Evolutionary conservation across 2,797 vertebrate genomes (phyloP).

Genomic region (Karalla daura): DNA sequence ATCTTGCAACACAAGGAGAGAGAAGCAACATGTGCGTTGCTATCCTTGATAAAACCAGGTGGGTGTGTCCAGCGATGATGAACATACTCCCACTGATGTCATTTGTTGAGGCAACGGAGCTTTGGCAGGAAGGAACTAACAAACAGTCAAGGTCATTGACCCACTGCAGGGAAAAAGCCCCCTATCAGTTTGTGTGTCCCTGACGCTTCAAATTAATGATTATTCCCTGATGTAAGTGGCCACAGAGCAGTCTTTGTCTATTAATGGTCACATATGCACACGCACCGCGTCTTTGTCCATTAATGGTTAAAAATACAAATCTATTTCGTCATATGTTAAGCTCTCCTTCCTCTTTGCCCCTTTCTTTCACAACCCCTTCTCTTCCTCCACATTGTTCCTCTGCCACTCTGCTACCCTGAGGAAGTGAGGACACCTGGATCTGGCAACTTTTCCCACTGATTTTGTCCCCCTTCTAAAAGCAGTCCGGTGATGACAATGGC

Average conservation of each 20-base stretch:
- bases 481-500: slow-evolving; percentile 48
- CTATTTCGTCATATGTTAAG: slow-evolving; percentile 50
- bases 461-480: slow-evolving; percentile 39
- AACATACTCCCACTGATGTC: slow-evolving; percentile 69
- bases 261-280: slow-evolving; percentile 20
- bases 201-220: slow-evolving; percentile 72
- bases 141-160: slow-evolving; percentile 75
- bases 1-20: slow-evolving; percentile 37
- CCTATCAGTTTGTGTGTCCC: slow-evolving; percentile 55
- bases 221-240: slow-evolving; percentile 50
- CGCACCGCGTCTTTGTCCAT: slow-evolving; percentile 33
- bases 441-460: slow-evolving; percentile 41
- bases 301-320: slow-evolving; percentile 50
- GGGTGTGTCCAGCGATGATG: slow-evolving; percentile 47
- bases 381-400: slow-evolving; percentile 77
- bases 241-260: slow-evolving; percentile 54
- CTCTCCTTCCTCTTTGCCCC: slow-evolving; percentile 46
- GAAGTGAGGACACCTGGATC: slow-evolving; percentile 73
- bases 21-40: slow-evolving; percentile 6
- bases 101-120: slow-evolving; percentile 59
- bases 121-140: slow-evolving; percentile 68
- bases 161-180: slow-evolving; percentile 51
- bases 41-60: slow-evolving; percentile 21
- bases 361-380: slow-evolving; percentile 48
- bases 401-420: slow-evolving; percentile 54